Evolutionary conservation across 2,113 vertebrate genomes (phyloP).

Genomic region (Dicrurus megarhynchus): DNA sequence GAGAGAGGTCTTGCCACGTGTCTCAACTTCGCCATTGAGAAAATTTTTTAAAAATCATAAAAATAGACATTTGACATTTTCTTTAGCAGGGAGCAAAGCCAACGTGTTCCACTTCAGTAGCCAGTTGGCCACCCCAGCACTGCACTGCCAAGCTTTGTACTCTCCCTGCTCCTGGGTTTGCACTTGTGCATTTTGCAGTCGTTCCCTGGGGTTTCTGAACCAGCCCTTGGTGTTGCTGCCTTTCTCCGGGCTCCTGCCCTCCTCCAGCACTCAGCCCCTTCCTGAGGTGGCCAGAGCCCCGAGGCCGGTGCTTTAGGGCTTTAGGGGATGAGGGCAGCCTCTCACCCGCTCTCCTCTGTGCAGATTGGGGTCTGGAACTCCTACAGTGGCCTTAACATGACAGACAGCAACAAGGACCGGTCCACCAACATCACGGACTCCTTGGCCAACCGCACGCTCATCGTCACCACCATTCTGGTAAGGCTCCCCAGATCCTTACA

Average conservation of each 20-base stretch:
- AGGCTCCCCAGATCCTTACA: not conserved
- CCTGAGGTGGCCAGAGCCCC: not conserved
- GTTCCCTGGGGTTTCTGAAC: not conserved
- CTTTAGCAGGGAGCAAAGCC: not conserved
- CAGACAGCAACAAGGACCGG: constrained; percentile 84
- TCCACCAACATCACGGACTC: constrained; percentile 89
- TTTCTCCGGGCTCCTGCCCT: not conserved
- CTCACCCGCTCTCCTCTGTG: constrained; percentile 27
- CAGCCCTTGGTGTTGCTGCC: not conserved
- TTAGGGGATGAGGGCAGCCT: fast-evolving
- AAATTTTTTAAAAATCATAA: not conserved
- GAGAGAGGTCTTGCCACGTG: not conserved
- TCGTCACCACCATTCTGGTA: constrained; percentile 98
- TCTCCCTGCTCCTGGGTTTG: not conserved
- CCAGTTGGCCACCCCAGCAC: not conserved
- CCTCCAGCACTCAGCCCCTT: not conserved
- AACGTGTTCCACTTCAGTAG: not conserved
- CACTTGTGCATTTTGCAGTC: not conserved
- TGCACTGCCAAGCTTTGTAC: not conserved
- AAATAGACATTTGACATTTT: not conserved
- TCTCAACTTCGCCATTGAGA: not conserved
- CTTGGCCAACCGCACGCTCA: constrained; percentile 90
- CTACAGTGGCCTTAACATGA: constrained; percentile 94
- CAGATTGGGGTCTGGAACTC: constrained; percentile 98
- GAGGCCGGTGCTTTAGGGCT: not conserved